Percentiles rank a stretch among this genome's conserved stretches.
Conservation (phyloP, 2,113 vertebrate genomes). For the Gavialis gangeticus region DNA sequence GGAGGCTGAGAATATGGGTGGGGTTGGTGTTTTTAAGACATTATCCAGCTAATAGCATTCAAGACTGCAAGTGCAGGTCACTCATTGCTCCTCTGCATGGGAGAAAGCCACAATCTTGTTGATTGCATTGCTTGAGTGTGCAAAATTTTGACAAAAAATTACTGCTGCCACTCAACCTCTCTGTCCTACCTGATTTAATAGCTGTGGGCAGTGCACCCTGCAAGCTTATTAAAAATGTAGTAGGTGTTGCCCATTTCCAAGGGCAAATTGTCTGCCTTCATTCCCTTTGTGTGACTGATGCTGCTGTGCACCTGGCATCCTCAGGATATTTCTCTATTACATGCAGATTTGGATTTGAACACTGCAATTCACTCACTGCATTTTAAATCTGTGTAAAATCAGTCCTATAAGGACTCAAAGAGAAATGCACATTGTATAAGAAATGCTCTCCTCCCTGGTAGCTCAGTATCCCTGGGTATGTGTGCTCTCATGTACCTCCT, state of each 20-base stretch:
- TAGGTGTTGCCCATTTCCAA: not conserved
- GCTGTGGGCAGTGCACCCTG: not conserved
- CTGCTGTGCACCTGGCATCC: not conserved
- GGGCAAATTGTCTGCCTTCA: not conserved
- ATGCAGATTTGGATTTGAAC: not conserved
- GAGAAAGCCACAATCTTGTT: not conserved
- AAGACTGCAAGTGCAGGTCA: not conserved
- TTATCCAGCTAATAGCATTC: not conserved
- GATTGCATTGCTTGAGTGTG: not conserved
- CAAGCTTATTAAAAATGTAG: not conserved
- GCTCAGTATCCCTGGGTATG: not conserved
- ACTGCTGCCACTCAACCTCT: not conserved
- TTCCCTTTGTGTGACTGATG: not conserved
- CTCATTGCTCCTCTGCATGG: not conserved
- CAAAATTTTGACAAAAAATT: not conserved
- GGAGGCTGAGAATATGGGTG: no score
- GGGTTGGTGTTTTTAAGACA: not conserved
- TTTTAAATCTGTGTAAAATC: not conserved
- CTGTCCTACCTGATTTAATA: not conserved
- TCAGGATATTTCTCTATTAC: not conserved
- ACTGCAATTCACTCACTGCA: not conserved
- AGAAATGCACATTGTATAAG: not conserved
- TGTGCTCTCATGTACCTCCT: not conserved
- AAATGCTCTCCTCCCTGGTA: not conserved
- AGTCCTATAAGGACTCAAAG: not conserved